phyloP scores from a whole-genome alignment of 2,113 vertebrate species.

The Grantiella picta region DNA sequence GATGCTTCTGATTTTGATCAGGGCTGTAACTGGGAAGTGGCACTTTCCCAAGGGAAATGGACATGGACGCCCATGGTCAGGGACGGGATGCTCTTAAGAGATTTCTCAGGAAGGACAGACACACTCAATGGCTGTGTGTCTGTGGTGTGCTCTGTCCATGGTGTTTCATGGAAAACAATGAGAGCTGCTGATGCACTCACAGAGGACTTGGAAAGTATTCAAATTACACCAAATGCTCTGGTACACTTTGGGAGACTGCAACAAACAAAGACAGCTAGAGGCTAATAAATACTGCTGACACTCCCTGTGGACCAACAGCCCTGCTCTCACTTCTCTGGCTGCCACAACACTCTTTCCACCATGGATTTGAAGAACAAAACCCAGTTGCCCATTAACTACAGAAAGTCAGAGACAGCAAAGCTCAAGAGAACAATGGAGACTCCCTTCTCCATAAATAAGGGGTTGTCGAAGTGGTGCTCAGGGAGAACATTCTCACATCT shows the following conservation, averaged over 20 bases:
- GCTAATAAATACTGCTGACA: not conserved
- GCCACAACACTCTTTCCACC: not conserved
- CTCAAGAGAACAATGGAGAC: not conserved
- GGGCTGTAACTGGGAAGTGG: not conserved
- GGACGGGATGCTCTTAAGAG: not conserved
- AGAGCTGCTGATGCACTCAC: not conserved
- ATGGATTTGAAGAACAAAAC: not conserved
- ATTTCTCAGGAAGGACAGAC: not conserved
- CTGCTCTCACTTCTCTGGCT: not conserved
- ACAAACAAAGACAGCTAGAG: not conserved
- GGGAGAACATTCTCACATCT: not conserved
- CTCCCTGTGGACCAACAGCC: not conserved
- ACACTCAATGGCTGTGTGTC: not conserved
- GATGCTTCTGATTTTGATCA: not conserved
- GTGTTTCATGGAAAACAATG: not conserved
- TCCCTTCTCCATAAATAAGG: not conserved
- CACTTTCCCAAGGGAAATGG: not conserved
- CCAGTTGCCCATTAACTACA: not conserved
- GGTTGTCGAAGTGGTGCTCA: not conserved
- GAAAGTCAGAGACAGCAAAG: not conserved
- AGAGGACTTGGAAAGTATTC: not conserved
- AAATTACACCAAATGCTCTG: not conserved
- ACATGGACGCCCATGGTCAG: not conserved
- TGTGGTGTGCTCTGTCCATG: not conserved
- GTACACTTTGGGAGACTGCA: not conserved